Conservation (phyloP, 2,797 vertebrate genomes). For the Agapornis canus region DNA sequence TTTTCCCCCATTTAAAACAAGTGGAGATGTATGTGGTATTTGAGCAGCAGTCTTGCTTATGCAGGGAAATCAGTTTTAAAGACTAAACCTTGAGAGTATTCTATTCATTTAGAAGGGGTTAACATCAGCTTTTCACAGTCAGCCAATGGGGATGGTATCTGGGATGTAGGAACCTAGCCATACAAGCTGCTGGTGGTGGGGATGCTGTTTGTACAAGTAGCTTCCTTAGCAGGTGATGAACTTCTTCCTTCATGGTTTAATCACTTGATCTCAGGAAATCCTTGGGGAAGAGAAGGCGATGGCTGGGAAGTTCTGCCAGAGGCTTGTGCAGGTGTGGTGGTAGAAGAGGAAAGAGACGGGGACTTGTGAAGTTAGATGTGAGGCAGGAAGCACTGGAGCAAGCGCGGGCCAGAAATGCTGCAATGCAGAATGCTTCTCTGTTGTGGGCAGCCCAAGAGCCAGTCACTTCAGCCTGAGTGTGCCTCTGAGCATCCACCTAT, state of each 20-base stretch:
- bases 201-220: neutral
- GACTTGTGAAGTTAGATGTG: neutral
- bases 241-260: conserved; percentile 20
- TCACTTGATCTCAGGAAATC: conserved; percentile 1
- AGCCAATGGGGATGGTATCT: neutral
- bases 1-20: neutral
- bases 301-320: neutral
- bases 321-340: neutral
- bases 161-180: neutral
- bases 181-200: neutral
- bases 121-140: neutral
- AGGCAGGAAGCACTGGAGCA: neutral
- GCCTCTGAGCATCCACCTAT: neutral
- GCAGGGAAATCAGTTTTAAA: neutral
- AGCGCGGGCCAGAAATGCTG: neutral
- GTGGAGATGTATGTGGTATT: neutral
- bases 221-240: conserved; percentile 16
- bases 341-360: neutral
- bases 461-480: neutral
- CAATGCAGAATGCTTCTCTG: neutral
- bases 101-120: neutral
- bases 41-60: neutral
- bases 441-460: neutral
- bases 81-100: neutral
- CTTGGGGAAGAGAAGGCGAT: neutral